Conservation (phyloP, 2,888 invertebrate genomes). For the Nemotelus pantherinus region DNA sequence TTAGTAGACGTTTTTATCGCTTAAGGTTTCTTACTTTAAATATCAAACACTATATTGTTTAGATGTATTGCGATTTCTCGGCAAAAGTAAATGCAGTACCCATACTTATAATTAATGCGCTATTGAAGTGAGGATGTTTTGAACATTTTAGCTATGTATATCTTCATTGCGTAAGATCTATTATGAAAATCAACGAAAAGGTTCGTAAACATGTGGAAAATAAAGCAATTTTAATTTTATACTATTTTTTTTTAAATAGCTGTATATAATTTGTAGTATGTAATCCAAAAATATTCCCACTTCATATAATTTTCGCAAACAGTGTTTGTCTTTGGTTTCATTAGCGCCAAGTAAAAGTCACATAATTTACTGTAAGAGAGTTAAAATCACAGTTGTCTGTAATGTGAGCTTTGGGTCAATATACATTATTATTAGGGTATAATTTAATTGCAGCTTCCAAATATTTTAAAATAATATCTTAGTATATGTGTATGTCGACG, state of each 20-base stretch:
- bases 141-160: no score
- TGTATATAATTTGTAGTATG: no score
- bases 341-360: conserved; percentile 36
- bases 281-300: no score
- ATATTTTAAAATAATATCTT: conserved; percentile 8
- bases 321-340: conserved; percentile 20
- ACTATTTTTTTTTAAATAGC: no score
- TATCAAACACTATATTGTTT: conserved; percentile 3
- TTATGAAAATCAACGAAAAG: no score
- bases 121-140: no score
- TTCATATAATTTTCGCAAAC: neutral
- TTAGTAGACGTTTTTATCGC: neutral
- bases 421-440: conserved; percentile 30
- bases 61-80: neutral
- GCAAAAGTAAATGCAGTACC: no score
- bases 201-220: no score
- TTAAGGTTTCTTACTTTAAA: conserved; percentile 2
- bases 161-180: no score
- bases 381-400: conserved; percentile 39
- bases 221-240: no score
- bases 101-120: no score
- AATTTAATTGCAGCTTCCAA: neutral
- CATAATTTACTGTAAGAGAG: conserved; percentile 34
- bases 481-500: neutral
- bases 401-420: conserved; percentile 36